Evolutionary conservation across 2,888 invertebrate species (phyloP), one percentile per base, ranked within the genome.

Genomic region (Phalangium opilio): DNA sequence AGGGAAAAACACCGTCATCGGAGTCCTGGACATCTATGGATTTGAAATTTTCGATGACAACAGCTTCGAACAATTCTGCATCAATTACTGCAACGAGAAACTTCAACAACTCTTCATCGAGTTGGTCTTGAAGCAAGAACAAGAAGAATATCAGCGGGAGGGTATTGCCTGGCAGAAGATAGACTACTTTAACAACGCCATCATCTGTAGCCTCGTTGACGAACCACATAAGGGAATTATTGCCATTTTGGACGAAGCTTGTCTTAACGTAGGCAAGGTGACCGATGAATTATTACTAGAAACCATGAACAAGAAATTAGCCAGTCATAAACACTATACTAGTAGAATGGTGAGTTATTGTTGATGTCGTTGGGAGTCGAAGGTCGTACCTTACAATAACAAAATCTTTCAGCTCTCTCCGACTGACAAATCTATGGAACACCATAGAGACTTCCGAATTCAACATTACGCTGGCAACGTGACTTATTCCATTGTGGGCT

Each of bases 61-160:
- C 58, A 72, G 71, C 55, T 73, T 96, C 69, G 96, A 96, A 67
- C 96, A 96, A 70, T 90, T 96, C 69, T 96, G 95, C 68, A 96
- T 96, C 63, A 96, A 96, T 70, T 96, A 95, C 69, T 96, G 95
- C 64, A 96, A 96, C 65, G 96, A 96, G 71, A 96, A 96, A 65
- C 72, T 96, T 55, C 96, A 96, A 65, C 96, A 96, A 67, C 72
- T 96, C 33, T 96, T 96, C 65, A 96, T 96, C 62, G 95, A 96
- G 68, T 70, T 98, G 68, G 96, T 96, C 27, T 69, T 98, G 53
- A 91, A 93, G 62, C 95, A 93, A 66, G 95, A 98, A 65, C 96
- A 98, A 62, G 96, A 96, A 63, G 96, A 96, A 64, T 98, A 98
- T 64, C 76, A 79, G 55, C 75, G 81, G 20, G 96, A 98, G 65